These are phyloP conservation scores for Caenorhabditis parvicauda DNA, from an alignment of 2,888 invertebrate species.

Conservation along the genomic window DNA sequence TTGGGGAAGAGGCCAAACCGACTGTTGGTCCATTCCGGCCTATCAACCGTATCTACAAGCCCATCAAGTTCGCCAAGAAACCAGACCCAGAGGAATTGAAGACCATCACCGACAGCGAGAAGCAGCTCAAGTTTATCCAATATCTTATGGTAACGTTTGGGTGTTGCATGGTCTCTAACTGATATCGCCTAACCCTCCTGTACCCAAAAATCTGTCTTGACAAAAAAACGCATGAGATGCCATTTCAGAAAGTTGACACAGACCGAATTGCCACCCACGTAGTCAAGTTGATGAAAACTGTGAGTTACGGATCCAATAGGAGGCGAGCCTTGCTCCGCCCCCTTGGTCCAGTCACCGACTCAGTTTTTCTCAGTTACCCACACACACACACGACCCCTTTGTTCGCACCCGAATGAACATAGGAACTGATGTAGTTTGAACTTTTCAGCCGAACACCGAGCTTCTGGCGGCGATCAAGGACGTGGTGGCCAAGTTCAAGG, in stretches of 20 bases:
- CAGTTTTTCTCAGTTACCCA: background rate
- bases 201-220: too few species aligned
- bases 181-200: too few species aligned
- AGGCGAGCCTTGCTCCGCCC: background rate
- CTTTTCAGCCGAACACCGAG: conserved; percentile 56
- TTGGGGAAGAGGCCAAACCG: conserved; percentile 27
- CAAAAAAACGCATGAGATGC: too few species aligned
- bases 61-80: conserved; percentile 25
- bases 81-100: conserved; percentile 15
- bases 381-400: background rate
- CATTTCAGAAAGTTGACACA: too few species aligned
- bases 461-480: conserved; percentile 54
- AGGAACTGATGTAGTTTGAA: too few species aligned
- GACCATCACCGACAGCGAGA: background rate
- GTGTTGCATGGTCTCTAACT: too few species aligned
- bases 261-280: too few species aligned
- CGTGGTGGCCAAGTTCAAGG: conserved; percentile 52
- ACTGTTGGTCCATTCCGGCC: conserved; percentile 42
- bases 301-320: too few species aligned
- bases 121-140: too few species aligned
- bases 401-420: background rate
- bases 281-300: too few species aligned
- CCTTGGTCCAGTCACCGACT: background rate
- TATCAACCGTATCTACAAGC: conserved; percentile 31
- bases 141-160: too few species aligned